These are phyloP conservation scores for Castor canadensis DNA, from an alignment of 2,113 vertebrate species.

Conservation along the genomic window DNA sequence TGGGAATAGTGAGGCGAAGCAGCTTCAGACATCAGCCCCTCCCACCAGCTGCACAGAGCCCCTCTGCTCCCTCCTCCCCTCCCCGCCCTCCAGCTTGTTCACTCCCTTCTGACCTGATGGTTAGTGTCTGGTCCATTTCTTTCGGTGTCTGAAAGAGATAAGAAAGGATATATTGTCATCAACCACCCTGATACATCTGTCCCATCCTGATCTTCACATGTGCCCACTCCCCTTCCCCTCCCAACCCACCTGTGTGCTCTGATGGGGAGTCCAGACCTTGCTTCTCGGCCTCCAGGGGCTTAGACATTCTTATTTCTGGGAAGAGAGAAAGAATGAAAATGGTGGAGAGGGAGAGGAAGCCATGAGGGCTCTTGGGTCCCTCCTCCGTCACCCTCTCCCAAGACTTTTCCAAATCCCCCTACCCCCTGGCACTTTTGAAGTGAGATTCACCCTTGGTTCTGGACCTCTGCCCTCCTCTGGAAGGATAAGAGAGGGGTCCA, in stretches of 20 bases:
- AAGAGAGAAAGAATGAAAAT: conserved; percentile 35
- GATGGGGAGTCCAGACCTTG: conserved; percentile 80
- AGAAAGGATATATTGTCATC: background rate
- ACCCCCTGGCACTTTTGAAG: background rate
- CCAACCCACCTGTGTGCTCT: conserved; percentile 80
- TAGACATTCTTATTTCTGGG: conserved; percentile 87
- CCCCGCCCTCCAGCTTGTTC: background rate
- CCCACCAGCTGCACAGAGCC: background rate
- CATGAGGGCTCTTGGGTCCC: background rate
- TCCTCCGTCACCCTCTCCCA: background rate
- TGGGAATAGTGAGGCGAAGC: background rate
- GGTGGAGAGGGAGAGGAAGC: background rate
- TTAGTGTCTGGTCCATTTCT: conserved; percentile 92
- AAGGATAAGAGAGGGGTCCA: background rate
- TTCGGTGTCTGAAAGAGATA: conserved; percentile 88
- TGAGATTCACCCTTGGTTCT: background rate
- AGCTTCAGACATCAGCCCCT: background rate
- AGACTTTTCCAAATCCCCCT: background rate
- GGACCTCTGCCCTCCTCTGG: background rate
- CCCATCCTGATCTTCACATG: no score
- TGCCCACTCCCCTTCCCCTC: background rate
- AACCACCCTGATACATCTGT: background rate
- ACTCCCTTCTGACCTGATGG: conserved; percentile 87
- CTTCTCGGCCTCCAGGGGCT: conserved; percentile 84
- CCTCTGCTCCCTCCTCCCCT: background rate